Base-by-base conservation (phyloP, 2,888 invertebrate genomes). In the Tinea semifulvella region DNA sequence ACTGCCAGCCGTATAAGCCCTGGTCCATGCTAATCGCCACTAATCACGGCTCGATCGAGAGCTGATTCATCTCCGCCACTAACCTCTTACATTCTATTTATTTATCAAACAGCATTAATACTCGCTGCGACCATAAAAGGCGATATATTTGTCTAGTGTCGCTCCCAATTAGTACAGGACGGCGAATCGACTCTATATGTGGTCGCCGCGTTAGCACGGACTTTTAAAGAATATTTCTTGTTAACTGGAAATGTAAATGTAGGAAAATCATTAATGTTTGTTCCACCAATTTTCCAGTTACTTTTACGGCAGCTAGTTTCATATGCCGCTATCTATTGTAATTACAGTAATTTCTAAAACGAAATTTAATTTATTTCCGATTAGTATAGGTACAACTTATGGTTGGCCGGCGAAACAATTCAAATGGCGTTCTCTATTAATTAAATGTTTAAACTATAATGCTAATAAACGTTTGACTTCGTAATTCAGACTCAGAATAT, bases 121-220 rank as follows among this genome's bases (percentile, higher is more conserved):
- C 69, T 57, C 55, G 56, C 56, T 62, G 65, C 60, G 60, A 60
- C 76, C 71, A 74, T 77, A 79, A 75, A 79, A 74, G 74, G 74
- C 63, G 67, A 68, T 74, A 67, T 74, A 75, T 79, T 77, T 77
- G 72, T 71, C 68, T 70, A 69, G 68, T 69, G 73, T 68, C 70
- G 70, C 65, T 73, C 69, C 62, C 68, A 73, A 77, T 76, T 76
- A 76, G 76, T 68, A 66, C 60, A 62, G 60, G 65, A 66, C 70
- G 64, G 72, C 64, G 65, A 75, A 76, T 70, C 66, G 60, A 64
- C 69, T 58, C 69, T 68, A 65, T 75, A 76, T 77, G 75, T 76
- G 75, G 76, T 68, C 73, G 59, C 45, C 50, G 60, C 56, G 65
- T 70, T 68, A 73, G 64, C 68, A 59, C 66, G 57, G 64, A 65